These are phyloP conservation scores for Pseudomyrmex sp. DNA, from an alignment of 1,140 invertebrate genomes.

Conservation along the genomic window DNA sequence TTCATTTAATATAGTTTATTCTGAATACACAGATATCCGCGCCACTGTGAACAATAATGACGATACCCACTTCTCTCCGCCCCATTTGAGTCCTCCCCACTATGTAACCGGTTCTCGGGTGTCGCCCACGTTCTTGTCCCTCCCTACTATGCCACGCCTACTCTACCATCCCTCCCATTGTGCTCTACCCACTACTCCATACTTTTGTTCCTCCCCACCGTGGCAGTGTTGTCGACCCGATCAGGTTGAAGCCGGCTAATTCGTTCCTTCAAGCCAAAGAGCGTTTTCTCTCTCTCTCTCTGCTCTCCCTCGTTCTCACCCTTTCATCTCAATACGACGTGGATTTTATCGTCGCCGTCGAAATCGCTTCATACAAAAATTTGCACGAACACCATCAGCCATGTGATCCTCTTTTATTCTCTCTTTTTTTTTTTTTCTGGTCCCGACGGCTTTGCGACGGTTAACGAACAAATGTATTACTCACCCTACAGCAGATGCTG, in stretches of 20 bases:
- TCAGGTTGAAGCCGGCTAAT: slow-evolving; percentile 76
- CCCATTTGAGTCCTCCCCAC: slow-evolving; percentile 58
- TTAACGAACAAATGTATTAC: slow-evolving; percentile 81
- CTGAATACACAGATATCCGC: slow-evolving; percentile 56
- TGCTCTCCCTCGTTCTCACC: slow-evolving; percentile 27
- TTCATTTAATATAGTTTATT: background rate
- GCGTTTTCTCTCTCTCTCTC: slow-evolving; percentile 56
- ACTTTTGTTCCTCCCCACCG: slow-evolving; percentile 75
- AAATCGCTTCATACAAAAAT: slow-evolving; percentile 84
- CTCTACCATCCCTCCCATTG: slow-evolving; percentile 43
- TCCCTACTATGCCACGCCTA: slow-evolving; percentile 56
- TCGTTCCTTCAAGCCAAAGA: slow-evolving; percentile 80
- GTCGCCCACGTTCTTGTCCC: slow-evolving; percentile 67
- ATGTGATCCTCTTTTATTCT: slow-evolving; percentile 48
- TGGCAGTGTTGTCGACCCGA: slow-evolving; percentile 40
- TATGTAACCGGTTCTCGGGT: background rate
- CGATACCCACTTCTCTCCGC: slow-evolving; percentile 53
- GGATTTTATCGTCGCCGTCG: slow-evolving; percentile 80
- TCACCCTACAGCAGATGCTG: slow-evolving; percentile 76
- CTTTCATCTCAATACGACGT: slow-evolving; percentile 61
- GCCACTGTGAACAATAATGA: slow-evolving; percentile 62
- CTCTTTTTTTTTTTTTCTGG: slow-evolving; percentile 44
- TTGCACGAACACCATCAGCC: slow-evolving; percentile 74
- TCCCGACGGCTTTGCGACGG: slow-evolving; percentile 42
- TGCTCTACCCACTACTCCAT: slow-evolving; percentile 71